These are phyloP conservation scores for Hystrix cristata DNA, from an alignment of 2,113 vertebrate species.

Conservation along the genomic window DNA sequence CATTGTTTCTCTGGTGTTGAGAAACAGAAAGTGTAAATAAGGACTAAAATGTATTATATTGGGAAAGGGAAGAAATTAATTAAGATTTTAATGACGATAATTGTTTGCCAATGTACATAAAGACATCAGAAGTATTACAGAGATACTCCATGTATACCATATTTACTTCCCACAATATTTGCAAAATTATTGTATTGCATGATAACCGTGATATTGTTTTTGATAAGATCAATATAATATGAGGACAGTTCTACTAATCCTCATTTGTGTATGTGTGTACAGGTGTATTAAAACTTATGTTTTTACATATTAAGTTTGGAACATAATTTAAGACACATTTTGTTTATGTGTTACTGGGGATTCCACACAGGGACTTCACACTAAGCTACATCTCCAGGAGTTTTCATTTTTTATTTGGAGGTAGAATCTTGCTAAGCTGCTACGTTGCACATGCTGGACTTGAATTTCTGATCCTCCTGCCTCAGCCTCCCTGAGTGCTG, in stretches of 20 bases:
- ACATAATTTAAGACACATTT: background rate
- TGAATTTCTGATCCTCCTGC: background rate
- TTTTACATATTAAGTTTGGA: background rate
- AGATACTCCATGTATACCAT: accelerated
- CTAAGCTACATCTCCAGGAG: background rate
- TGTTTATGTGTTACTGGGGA: background rate
- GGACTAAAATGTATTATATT: no score
- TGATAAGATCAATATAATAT: no score
- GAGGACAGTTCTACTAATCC: background rate
- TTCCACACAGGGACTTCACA: background rate
- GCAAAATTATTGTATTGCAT: background rate
- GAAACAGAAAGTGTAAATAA: no score
- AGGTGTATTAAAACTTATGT: background rate
- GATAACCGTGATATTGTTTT: background rate
- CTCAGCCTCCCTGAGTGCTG: background rate
- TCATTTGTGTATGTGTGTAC: background rate
- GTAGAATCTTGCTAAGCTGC: background rate
- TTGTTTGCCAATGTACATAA: background rate
- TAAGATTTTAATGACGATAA: background rate
- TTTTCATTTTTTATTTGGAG: background rate
- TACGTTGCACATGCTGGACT: background rate
- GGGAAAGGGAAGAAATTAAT: no score
- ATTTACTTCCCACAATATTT: background rate
- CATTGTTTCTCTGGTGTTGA: no score
- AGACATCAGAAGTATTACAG: background rate